Conservation (phyloP, 2,888 invertebrate genomes). For the Rotaria macrura region DNA sequence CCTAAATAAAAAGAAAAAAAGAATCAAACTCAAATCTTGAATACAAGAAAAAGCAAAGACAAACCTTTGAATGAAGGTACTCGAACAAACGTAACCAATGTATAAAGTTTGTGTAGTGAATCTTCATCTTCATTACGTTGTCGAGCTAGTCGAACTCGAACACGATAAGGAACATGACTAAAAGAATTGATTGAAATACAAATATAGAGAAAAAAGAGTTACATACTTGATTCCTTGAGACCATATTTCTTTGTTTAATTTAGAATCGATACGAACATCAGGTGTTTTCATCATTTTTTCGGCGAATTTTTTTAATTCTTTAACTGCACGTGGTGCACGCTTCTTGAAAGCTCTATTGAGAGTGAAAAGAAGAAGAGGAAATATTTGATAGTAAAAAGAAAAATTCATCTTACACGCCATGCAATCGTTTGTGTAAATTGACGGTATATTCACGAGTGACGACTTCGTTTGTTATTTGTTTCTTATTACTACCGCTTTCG, state of each 20-base stretch:
- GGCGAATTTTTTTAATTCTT: conserved; percentile 90
- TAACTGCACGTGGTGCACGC: conserved; percentile 91
- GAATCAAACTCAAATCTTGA: too few relatives aligned
- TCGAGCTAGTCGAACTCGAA: conserved; percentile 86
- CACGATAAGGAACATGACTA: conserved; percentile 90
- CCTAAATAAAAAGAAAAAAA: conserved; percentile 5
- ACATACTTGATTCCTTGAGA: conserved; percentile 85
- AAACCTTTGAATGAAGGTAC: conserved; percentile 78
- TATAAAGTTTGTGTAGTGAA: conserved; percentile 91
- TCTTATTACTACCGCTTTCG: conserved; percentile 26
- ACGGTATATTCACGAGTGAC: conserved; percentile 95
- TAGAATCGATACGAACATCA: conserved; percentile 92
- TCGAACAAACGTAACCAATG: conserved; percentile 88
- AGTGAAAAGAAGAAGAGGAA: too few relatives aligned
- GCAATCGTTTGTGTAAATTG: conserved; percentile 88
- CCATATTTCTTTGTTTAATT: conserved; percentile 96
- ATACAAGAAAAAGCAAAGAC: not conserved
- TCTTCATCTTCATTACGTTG: conserved; percentile 98
- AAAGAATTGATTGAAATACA: conserved; percentile 13
- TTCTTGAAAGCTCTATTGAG: conserved; percentile 71
- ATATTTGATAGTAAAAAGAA: too few relatives aligned
- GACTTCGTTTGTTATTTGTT: conserved; percentile 32
- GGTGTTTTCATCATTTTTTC: conserved; percentile 92
- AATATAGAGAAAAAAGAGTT: not conserved
- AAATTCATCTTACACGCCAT: conserved; percentile 63